Evolutionary conservation across 2,113 vertebrate genomes (phyloP).

Genomic region (Carassius gibelio): DNA sequence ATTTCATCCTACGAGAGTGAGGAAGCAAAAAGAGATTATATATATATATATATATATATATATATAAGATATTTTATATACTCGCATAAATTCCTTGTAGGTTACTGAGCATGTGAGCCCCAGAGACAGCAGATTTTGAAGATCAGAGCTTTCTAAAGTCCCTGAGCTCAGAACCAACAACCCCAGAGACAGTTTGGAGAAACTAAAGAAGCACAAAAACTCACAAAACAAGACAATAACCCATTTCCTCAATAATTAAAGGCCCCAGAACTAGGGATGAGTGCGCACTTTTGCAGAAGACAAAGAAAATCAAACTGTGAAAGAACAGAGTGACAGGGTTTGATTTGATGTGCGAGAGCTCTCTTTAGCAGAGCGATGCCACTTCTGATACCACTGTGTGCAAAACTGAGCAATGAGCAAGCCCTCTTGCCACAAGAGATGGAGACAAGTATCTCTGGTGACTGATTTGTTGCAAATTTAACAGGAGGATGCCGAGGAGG

Average conservation of each 20-base stretch:
- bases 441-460: slow-evolving; percentile 5
- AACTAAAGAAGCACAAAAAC: not conserved
- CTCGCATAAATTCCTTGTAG: not conserved
- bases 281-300: not conserved
- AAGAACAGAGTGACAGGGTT: slow-evolving; percentile 6
- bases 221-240: slow-evolving; percentile 16
- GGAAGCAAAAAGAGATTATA: not conserved
- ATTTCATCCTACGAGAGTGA: not conserved
- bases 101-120: not conserved
- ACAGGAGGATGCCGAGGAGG: not conserved
- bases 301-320: not conserved
- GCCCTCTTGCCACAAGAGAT: slow-evolving; percentile 15
- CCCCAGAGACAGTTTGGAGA: slow-evolving; percentile 37
- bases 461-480: not conserved
- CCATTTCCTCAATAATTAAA: slow-evolving; percentile 43
- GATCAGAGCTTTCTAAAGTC: slow-evolving; percentile 40
- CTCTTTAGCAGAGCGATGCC: not conserved
- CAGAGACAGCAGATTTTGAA: slow-evolving; percentile 29
- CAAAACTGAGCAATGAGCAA: slow-evolving; percentile 34
- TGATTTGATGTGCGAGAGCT: not conserved
- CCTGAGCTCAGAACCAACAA: slow-evolving; percentile 16
- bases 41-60: not conserved
- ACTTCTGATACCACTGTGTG: slow-evolving; percentile 1
- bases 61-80: not conserved
- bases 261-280: slow-evolving; percentile 17